A percentile compares a stretch with the other conserved stretches of the same genome.
These are phyloP conservation scores for Amiota communis DNA, from an alignment of 2,888 invertebrate genomes.

Conservation along the genomic window DNA sequence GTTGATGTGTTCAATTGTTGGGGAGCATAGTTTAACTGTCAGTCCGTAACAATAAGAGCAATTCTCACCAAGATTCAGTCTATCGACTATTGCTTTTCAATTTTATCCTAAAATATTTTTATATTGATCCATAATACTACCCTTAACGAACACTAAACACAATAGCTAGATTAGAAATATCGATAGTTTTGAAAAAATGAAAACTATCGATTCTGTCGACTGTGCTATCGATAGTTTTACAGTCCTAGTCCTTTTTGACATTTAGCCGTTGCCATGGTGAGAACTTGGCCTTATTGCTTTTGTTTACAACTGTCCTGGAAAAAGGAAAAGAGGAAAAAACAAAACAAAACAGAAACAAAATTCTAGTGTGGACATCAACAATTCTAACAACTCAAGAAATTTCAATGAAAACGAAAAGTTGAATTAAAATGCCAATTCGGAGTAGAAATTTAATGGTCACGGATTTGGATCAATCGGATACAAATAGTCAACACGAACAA, in stretches of 20 bases:
- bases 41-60: too few species aligned
- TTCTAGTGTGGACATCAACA: neutral
- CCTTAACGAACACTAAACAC: too few species aligned
- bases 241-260: slow-evolving; percentile 4
- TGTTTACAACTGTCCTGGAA: slow-evolving; percentile 16
- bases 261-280: neutral
- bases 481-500: slow-evolving; percentile 33
- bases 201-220: neutral
- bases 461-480: slow-evolving; percentile 67
- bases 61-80: too few species aligned
- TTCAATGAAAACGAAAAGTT: neutral
- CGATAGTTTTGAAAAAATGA: neutral
- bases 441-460: slow-evolving; percentile 58
- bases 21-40: too few species aligned
- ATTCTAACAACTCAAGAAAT: neutral
- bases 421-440: slow-evolving; percentile 23
- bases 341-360: slow-evolving; percentile 14
- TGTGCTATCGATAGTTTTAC: neutral
- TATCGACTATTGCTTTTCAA: too few species aligned
- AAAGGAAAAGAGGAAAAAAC: neutral
- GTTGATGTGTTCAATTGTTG: too few species aligned
- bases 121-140: too few species aligned
- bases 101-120: too few species aligned
- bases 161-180: too few species aligned
- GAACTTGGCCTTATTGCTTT: neutral